Evolutionary conservation across 2,888 invertebrate species (phyloP).

Genomic region (Hyposoter didymator): DNA sequence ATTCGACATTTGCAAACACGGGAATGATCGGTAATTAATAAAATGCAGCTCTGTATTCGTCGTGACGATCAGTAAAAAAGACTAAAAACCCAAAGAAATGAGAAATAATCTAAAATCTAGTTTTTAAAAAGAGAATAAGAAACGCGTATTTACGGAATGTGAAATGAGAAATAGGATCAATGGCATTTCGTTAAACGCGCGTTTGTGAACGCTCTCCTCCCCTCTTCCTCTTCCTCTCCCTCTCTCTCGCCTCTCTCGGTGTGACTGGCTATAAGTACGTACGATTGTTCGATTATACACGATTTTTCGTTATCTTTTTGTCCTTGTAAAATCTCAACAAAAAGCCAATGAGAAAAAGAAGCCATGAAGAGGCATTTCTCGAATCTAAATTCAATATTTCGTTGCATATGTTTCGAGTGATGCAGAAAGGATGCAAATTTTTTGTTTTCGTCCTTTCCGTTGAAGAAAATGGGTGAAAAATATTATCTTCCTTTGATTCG

Average conservation of each 20-base stretch:
- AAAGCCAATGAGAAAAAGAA: neutral
- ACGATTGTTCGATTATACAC: conserved; percentile 39
- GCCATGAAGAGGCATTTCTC: neutral
- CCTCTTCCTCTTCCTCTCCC: neutral
- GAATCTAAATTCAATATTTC: neutral
- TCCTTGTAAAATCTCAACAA: conserved; percentile 13
- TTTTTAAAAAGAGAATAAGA: conserved; percentile 20
- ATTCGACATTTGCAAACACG: conserved; percentile 43
- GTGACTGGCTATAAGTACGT: conserved; percentile 55
- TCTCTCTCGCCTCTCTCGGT: neutral
- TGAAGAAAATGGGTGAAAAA: neutral
- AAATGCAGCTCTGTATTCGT: conserved; percentile 48
- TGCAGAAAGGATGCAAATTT: conserved; percentile 1
- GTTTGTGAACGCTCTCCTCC: conserved; percentile 28
- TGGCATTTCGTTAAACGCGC: conserved; percentile 51
- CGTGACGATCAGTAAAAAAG: neutral
- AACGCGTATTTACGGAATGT: conserved; percentile 74
- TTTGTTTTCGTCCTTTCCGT: neutral
- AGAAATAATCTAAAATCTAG: conserved; percentile 52
- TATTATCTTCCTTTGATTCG: conserved; percentile 1
- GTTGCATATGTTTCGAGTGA: conserved; percentile 5
- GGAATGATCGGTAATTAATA: conserved; percentile 58
- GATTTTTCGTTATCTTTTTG: conserved; percentile 45
- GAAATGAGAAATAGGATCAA: conserved; percentile 60
- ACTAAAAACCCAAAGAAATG: neutral